phyloP scores from a whole-genome alignment of 2,888 invertebrate genomes.

The Andrena flavipes region DNA sequence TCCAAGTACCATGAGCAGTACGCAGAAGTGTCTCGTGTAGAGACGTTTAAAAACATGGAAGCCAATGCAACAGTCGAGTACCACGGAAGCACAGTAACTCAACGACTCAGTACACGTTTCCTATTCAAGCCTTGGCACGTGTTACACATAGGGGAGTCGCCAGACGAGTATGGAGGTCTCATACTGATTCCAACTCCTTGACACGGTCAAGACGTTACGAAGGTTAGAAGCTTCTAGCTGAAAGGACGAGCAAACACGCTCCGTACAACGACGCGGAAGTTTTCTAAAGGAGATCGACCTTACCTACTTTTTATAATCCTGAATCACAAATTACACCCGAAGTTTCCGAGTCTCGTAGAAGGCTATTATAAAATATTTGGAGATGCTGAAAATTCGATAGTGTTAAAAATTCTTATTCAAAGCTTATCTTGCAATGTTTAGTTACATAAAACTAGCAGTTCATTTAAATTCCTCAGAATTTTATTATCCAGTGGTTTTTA shows the following conservation, averaged over 20 bases:
- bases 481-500: too few species aligned
- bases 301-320: background rate
- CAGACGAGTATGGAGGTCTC: slow-evolving; percentile 21
- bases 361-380: too few species aligned
- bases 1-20: too few species aligned
- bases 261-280: background rate
- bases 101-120: slow-evolving; percentile 46
- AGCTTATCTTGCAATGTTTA: too few species aligned
- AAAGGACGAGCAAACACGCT: background rate
- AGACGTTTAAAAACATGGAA: background rate
- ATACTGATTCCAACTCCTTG: slow-evolving; percentile 36
- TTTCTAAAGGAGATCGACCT: background rate
- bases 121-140: slow-evolving; percentile 57
- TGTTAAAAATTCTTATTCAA: too few species aligned
- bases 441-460: too few species aligned
- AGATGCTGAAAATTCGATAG: too few species aligned
- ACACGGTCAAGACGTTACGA: slow-evolving; percentile 18
- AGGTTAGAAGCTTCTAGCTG: background rate
- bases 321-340: background rate
- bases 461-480: too few species aligned
- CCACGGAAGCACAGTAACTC: slow-evolving; percentile 35
- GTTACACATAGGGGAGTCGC: slow-evolving; percentile 24
- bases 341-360: too few species aligned
- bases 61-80: slow-evolving; percentile 5
- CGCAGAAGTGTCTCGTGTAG: too few species aligned